Percentiles rank a stretch among this genome's conserved stretches.
These are phyloP conservation scores for Hydractinia symbiolongicarpus DNA, from an alignment of 30 jellyfish, hydroid and myxozoan genomes.

Conservation along the genomic window DNA sequence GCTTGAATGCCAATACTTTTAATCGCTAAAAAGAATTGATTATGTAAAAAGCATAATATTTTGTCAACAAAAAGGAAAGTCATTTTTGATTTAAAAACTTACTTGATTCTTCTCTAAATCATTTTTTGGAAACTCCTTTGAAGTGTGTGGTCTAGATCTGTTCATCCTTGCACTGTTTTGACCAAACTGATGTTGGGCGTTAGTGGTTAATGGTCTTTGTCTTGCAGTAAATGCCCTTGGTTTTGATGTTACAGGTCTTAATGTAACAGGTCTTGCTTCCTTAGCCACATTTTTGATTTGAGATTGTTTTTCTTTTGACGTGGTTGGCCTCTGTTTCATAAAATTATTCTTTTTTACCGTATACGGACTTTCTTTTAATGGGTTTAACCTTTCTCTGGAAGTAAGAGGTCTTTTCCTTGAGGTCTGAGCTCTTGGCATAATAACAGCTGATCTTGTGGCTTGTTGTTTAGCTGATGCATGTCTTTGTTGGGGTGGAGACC, in stretches of 20 bases:
- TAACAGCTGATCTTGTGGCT: neutral
- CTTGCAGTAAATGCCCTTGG: neutral
- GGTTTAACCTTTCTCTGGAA: neutral
- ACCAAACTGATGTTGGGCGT: neutral
- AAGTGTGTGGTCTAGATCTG: neutral
- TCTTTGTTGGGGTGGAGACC: neutral
- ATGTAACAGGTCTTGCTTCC: neutral
- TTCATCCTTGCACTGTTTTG: neutral
- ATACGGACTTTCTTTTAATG: neutral
- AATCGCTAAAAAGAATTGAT: too few relatives aligned
- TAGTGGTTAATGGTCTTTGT: neutral
- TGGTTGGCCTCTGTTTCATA: neutral
- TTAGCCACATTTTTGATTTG: neutral
- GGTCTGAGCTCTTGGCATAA: neutral
- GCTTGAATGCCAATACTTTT: too few relatives aligned
- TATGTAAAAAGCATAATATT: too few relatives aligned
- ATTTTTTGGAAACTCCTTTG: too few relatives aligned
- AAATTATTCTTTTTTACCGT: conserved; percentile 4
- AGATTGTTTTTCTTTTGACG: conserved; percentile 8
- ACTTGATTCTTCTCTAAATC: too few relatives aligned
- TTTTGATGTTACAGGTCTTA: neutral
- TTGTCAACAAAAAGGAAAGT: too few relatives aligned
- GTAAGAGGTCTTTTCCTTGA: neutral
- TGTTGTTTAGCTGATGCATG: conserved; percentile 12
- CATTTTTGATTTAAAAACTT: too few relatives aligned